Base-by-base conservation (phyloP, 2,797 vertebrate species). In the Melanotaenia pygmaea region DNA sequence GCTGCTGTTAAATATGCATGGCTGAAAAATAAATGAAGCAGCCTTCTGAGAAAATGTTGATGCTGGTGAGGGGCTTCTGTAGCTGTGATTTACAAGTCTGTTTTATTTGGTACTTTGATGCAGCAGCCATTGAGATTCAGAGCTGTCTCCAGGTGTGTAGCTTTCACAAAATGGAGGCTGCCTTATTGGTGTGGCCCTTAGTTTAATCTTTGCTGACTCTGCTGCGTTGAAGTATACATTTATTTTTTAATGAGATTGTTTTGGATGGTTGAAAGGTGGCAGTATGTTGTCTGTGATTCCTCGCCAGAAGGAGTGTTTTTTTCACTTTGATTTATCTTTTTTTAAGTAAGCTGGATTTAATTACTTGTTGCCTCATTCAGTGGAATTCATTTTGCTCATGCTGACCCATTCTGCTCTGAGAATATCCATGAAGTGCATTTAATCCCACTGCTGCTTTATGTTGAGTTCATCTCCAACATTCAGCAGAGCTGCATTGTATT, bases 1-100 rank as follows among this genome's bases (percentile, higher is more conserved):
- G 84, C 75, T 69, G 78, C 85, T 82, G 86, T 89, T 90, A 92
- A 90, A 92, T 92, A 91, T 92, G 86, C 86, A 90, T 86, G 86
- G 84, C 68, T 76, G 79, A 82, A 88, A 91, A 90, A 91, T 87
- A 88, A 92, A 91, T 88, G 85, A 91, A 89, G 77, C 80, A 2
- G 74, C 73, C 81, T 91, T 89, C 88, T 81, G 82, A 89, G 83
- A 85, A 90, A 89, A 87, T 86, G 86, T 90, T 87, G 81, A 87
- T 85, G 80, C 82, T 84, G 60, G 64, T 82, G 70, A 85, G 81
- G 70, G 84, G 86, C 71, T 66, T 82, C 74, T 59, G 47, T 67
- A n/a, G 62, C 70, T 45, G 40, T 85, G 82, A 87, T 89, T 86
- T 89, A 80, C 66, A 74, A 85, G 87, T 89, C 82, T 85, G 78